phyloP scores from a whole-genome alignment of 1,140 invertebrate genomes.

The Patella vulgata region DNA sequence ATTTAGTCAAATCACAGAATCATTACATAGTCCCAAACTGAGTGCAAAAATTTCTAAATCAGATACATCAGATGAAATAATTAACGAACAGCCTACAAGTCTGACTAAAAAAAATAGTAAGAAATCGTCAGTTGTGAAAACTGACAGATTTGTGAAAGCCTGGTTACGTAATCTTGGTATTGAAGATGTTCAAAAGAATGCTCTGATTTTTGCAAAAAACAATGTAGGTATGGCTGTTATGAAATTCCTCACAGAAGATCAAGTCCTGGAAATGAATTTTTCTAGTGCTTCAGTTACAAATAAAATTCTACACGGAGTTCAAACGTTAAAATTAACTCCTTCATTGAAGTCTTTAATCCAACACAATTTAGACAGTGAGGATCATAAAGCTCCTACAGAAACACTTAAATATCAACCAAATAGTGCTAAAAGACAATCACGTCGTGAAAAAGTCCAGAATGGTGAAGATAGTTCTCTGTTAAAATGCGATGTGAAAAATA shows the following conservation, averaged over 20 bases:
- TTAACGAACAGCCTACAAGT: not conserved
- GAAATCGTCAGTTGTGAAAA: not conserved
- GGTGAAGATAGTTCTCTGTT: not conserved
- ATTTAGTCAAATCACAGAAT: conserved; percentile 3
- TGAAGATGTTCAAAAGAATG: conserved; percentile 45
- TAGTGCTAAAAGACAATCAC: not conserved
- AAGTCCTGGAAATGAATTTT: conserved; percentile 56
- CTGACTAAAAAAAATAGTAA: not conserved
- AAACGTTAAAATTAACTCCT: conserved; percentile 28
- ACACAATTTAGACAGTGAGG: conserved; percentile 4
- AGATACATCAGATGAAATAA: too few relatives aligned
- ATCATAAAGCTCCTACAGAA: conserved; percentile 4
- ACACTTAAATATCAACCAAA: not conserved
- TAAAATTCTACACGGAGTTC: conserved; percentile 53
- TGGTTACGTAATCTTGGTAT: conserved; percentile 51
- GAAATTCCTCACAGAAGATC: conserved; percentile 38
- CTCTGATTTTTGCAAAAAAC: conserved; percentile 53
- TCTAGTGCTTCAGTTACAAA: conserved; percentile 51
- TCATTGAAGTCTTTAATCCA: not conserved
- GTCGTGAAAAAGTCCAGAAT: conserved; percentile 2
- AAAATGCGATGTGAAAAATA: not conserved
- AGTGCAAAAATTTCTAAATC: conserved; percentile 16
- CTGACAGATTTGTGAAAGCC: conserved; percentile 45
- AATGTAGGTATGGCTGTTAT: conserved; percentile 54
- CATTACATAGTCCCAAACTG: conserved; percentile 17